phyloP scores from a whole-genome alignment of 2,888 invertebrate genomes.

The Pandemis heparana region DNA sequence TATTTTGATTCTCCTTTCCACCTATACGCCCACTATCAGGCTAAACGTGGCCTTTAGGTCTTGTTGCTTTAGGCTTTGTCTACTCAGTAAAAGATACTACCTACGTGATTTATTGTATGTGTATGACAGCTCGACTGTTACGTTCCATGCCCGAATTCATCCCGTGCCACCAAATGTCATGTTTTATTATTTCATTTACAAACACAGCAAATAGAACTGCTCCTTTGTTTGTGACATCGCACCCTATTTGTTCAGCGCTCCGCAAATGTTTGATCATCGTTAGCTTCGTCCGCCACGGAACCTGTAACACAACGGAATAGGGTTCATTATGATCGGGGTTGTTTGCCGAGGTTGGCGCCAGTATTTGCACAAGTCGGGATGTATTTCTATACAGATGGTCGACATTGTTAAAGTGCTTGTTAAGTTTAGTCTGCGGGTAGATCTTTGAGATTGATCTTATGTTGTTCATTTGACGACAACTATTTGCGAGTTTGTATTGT shows the following conservation, averaged over 20 bases:
- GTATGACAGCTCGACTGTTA: neutral
- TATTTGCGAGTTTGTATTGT: neutral
- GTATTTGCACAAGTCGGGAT: slow-evolving; percentile 14
- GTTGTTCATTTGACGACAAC: neutral
- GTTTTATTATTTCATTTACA: slow-evolving; percentile 29
- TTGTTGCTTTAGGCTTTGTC: no score
- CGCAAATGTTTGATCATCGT: slow-evolving; percentile 74
- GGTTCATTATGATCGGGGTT: slow-evolving; percentile 36
- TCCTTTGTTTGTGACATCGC: slow-evolving; percentile 48
- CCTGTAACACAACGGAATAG: slow-evolving; percentile 29
- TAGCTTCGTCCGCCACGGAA: slow-evolving; percentile 51
- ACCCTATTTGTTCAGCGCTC: slow-evolving; percentile 66
- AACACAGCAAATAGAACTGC: slow-evolving; percentile 52
- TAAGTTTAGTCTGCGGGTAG: neutral
- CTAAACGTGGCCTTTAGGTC: no score
- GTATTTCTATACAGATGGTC: slow-evolving; percentile 29
- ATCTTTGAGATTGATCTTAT: neutral
- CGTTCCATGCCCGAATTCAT: neutral
- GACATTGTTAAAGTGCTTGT: slow-evolving; percentile 14
- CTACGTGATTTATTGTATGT: no score
- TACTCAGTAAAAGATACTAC: no score
- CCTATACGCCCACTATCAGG: no score
- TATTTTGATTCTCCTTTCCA: no score
- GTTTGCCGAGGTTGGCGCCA: slow-evolving; percentile 29
- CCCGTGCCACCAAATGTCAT: neutral